Base-by-base conservation (phyloP, 2,888 invertebrate species). In the Villa cingulata region DNA sequence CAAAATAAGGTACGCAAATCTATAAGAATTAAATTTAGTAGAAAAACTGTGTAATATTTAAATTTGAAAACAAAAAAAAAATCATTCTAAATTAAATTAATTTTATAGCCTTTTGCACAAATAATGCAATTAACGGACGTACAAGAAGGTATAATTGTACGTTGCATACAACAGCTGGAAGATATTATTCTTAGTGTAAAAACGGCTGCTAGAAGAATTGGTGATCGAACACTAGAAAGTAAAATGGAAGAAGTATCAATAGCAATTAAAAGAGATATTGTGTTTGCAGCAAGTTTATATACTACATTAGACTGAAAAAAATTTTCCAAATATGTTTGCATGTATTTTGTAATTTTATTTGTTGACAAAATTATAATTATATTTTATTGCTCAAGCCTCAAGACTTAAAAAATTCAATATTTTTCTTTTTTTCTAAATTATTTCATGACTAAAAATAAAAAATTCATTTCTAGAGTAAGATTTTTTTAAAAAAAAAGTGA, bases 61-160 rank as follows among this genome's bases (percentile, higher is more conserved):
- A 10, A 27, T 9, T 27, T 27, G 10, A 27, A 27, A 9, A 1
- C 2, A 27, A 27, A 2, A 27, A 27, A 27, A 27, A 27, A 34
- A 34, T 34, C 4, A 34, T 10, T 34, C 6, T 34, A 15, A 16
- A n/a, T 36, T 10, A 43, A 15, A 27, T 43, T 19, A 17, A 20
- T 18, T 38, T 62, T 60, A 16, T 64, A 91, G 75, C 86, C 92
- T 0, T 98, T 98, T 70, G 80, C 87, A 0, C 86, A 92, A 60
- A 95, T 98, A 50, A 92, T 91, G 81, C 76, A 82, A 56, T 70
- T 91, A 46, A 96, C 95, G 0, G 89, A 92, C 53, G 84, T 95
- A 0, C 96, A 98, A 64, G 98, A 98, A 66, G 98, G 98, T 1
- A 88, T 96, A 52, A 96, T 98, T 57, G 97, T 98, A 0, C 76